Evolutionary conservation across 2,888 invertebrate species (phyloP), one percentile per base, ranked within the genome.

Genomic region (Cybosia mesomella): DNA sequence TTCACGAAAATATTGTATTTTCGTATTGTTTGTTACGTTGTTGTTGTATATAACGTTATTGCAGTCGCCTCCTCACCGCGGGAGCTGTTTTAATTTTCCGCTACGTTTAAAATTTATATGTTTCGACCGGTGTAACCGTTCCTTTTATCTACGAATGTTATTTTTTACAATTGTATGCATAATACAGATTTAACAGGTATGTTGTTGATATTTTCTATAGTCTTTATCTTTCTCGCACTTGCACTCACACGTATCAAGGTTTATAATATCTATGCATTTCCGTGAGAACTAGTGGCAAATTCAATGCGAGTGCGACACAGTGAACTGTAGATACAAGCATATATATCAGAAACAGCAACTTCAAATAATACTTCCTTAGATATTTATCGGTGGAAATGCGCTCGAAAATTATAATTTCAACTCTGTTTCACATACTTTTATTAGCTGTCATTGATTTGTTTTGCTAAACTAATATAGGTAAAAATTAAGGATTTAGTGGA

Each of bases 71-170:
- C 59, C 73, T 77, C 85, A 82, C 88, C 76, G 76, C 84, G 86
- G 89, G 89, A 73, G 83, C 80, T 80, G 76, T 85, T 91, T 90
- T 90, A 91, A 91, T 91, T 91, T 90, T 87, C 89, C 88, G 90
- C 87, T 77, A 86, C 83, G 81, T 81, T 87, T 84, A 82, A 83
- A 87, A 87, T 87, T 87, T 88, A 88, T 87, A 84, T 79, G 77
- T 80, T 84, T 82, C 78, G 75, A 85, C 83, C 74, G 70, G 72
- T 72, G 79, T 72, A 72, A 77, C 67, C 74, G 61, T 57, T 28
- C 70, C 59, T 39, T 64, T 64, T 64, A 54, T 39, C 34, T 57
- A 64, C 18, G 34, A 54, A 24, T 63, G 63, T 22, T 24, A 43
- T 63, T 63, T 53, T 34, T 54, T 34, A 9, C 10, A 21, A 54